phyloP scores from a whole-genome alignment of 2,113 vertebrate genomes.

The Bettongia penicillata region DNA sequence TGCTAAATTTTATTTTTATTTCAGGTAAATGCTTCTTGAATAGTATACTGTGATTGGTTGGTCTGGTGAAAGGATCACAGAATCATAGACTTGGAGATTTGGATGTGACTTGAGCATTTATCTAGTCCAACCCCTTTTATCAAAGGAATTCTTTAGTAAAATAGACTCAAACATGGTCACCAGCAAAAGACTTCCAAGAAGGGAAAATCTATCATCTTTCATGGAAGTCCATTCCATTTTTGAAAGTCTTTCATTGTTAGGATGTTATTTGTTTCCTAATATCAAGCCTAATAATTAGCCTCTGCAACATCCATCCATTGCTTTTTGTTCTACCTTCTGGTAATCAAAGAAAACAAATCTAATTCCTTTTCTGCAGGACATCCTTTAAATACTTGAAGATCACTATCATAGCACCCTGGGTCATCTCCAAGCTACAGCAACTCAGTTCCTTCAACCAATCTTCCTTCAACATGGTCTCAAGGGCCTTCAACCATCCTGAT shows the following conservation, averaged over 20 bases:
- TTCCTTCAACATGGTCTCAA: background rate
- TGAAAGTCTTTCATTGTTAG: background rate
- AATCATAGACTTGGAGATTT: background rate
- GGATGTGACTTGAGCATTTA: background rate
- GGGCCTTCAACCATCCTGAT: background rate
- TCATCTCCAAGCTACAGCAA: background rate
- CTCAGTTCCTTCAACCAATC: background rate
- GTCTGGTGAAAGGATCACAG: background rate
- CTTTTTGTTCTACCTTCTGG: background rate
- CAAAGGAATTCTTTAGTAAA: background rate
- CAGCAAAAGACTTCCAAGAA: background rate
- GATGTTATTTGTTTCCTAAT: background rate
- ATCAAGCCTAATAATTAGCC: background rate
- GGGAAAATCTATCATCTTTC: background rate
- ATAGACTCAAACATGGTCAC: background rate
- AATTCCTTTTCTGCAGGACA: background rate
- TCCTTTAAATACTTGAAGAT: background rate
- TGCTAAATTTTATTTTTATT: background rate
- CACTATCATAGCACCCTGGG: background rate
- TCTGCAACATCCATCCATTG: background rate
- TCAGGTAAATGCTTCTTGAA: background rate
- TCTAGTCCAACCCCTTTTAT: background rate
- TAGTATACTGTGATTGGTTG: background rate
- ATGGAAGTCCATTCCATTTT: background rate
- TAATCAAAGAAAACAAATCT: background rate